Evolutionary conservation across 92 coral and sea anemone genomes (phyloP).

Genomic region (Montipora capitata): DNA sequence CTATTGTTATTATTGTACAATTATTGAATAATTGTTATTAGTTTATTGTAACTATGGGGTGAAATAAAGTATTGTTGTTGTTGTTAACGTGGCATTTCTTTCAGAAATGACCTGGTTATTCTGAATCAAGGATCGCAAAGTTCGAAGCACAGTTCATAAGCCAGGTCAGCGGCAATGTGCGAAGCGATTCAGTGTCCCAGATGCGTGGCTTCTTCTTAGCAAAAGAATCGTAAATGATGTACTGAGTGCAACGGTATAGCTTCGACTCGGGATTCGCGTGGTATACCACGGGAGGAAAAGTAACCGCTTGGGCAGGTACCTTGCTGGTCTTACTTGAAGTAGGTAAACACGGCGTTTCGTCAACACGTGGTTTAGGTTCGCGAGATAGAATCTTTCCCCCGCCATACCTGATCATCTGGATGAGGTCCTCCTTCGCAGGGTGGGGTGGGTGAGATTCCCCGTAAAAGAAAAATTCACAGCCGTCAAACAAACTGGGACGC

Average conservation of each 20-base stretch:
- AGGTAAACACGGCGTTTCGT: slow-evolving; percentile 78
- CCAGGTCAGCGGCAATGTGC: slow-evolving; percentile 91
- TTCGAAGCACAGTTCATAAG: slow-evolving; percentile 93
- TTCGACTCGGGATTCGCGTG: slow-evolving; percentile 90
- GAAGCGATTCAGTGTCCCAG: slow-evolving; percentile 64
- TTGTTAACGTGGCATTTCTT: too few relatives aligned
- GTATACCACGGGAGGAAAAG: slow-evolving; percentile 83
- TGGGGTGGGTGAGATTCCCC: slow-evolving; percentile 87
- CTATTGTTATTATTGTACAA: too few relatives aligned
- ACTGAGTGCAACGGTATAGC: slow-evolving; percentile 88
- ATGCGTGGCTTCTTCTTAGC: slow-evolving; percentile 71
- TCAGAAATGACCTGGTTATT: neutral
- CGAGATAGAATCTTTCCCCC: slow-evolving; percentile 94
- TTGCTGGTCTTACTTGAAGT: neutral
- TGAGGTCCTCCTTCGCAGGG: slow-evolving; percentile 83
- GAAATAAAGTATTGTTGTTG: too few relatives aligned
- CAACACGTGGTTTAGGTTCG: slow-evolving; percentile 90
- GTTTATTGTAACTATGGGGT: too few relatives aligned
- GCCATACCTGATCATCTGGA: slow-evolving; percentile 83
- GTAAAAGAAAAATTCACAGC: slow-evolving; percentile 89
- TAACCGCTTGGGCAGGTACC: slow-evolving; percentile 20
- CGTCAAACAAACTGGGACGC: slow-evolving; percentile 96
- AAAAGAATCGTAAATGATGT: slow-evolving; percentile 81
- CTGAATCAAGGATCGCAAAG: slow-evolving; percentile 77
- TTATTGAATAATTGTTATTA: too few relatives aligned